Evolutionary conservation across 2,113 vertebrate species (phyloP).

Genomic region (Mastomys coucha): DNA sequence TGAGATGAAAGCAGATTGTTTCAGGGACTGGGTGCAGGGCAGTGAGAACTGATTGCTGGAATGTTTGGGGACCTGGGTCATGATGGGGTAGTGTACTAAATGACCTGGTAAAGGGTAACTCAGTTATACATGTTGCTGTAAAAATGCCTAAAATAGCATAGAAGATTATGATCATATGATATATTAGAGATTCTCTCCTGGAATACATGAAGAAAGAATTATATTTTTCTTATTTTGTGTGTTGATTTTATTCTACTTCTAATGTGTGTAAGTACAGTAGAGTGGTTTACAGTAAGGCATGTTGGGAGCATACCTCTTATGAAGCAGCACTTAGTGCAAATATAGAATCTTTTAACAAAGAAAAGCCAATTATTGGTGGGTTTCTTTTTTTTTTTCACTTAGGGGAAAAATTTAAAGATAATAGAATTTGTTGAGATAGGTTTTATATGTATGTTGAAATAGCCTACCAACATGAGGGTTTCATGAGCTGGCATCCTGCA

Average conservation of each 20-base stretch:
- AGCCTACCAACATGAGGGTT: not conserved
- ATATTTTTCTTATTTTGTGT: not conserved
- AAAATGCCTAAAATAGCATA: not conserved
- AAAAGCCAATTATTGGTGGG: not conserved
- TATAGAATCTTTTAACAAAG: not conserved
- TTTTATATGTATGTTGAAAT: not conserved
- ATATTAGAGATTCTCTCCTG: not conserved
- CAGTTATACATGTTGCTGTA: not conserved
- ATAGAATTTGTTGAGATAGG: not conserved
- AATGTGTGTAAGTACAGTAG: not conserved
- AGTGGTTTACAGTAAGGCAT: not conserved
- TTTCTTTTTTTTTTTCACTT: not conserved
- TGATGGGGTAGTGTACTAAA: not conserved
- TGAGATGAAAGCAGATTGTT: constrained; percentile 11
- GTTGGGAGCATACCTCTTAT: not conserved
- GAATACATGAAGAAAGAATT: not conserved
- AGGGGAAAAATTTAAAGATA: not conserved
- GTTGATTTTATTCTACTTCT: not conserved
- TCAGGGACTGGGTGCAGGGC: no score
- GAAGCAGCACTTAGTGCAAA: not conserved
- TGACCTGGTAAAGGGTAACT: not conserved
- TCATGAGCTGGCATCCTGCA: not conserved
- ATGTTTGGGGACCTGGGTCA: not conserved
- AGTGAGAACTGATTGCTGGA: not conserved
- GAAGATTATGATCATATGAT: not conserved